Evolutionary conservation across 2,888 invertebrate genomes (phyloP).

Genomic region (Tortrix viridana): DNA sequence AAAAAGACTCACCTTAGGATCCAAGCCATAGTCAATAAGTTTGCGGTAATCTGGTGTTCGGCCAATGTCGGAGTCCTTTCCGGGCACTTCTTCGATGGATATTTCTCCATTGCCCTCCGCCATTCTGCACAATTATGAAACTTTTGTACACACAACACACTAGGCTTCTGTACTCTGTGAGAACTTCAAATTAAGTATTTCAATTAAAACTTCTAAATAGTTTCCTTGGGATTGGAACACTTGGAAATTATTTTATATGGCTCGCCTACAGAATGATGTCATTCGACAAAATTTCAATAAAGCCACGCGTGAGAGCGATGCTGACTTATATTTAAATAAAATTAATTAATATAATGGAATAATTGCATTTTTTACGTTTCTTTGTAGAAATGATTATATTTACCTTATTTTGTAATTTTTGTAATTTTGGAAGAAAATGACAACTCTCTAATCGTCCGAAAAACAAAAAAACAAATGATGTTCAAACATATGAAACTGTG

Average conservation of each 20-base stretch:
- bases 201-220: slow-evolving; percentile 48
- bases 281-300: slow-evolving; percentile 70
- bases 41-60: slow-evolving; percentile 96
- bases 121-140: slow-evolving; percentile 87
- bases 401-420: slow-evolving; percentile 84
- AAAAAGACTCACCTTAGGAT: slow-evolving; percentile 89
- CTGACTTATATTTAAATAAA: slow-evolving; percentile 47
- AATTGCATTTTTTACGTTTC: slow-evolving; percentile 7
- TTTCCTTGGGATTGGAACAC: slow-evolving; percentile 43
- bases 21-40: slow-evolving; percentile 97
- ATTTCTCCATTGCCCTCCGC: slow-evolving; percentile 94
- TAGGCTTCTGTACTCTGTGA: slow-evolving; percentile 50
- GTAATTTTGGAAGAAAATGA: slow-evolving; percentile 84
- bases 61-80: slow-evolving; percentile 87
- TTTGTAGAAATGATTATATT: slow-evolving; percentile 60
- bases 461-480: slow-evolving; percentile 85
- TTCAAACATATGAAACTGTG: slow-evolving; percentile 83
- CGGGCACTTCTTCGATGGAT: slow-evolving; percentile 89
- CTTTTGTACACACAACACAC: slow-evolving; percentile 74
- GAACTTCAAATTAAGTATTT: slow-evolving; percentile 26
- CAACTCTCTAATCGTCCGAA: slow-evolving; percentile 82
- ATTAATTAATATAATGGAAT: slow-evolving; percentile 8
- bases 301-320: slow-evolving; percentile 71
- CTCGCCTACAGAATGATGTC: slow-evolving; percentile 76
- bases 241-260: slow-evolving; percentile 55